Base-by-base conservation (phyloP, 1,140 invertebrate species). In the Aphis craccivora region DNA sequence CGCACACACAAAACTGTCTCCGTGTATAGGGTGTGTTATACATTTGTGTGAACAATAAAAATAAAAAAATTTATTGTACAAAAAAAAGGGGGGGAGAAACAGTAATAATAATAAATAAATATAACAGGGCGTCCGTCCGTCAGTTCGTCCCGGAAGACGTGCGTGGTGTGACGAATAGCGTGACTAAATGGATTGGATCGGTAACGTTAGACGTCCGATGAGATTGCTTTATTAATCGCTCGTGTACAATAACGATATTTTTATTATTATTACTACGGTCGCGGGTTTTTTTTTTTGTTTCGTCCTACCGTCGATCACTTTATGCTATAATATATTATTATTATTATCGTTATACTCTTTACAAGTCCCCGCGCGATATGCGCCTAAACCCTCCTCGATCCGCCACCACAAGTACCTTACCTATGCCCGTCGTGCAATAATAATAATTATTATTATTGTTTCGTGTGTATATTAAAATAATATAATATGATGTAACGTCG, bases 181-280 rank as follows among this genome's bases (percentile, higher is more conserved):
- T 92, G 91, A 81, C 91, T 92, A 84, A 92, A 92, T 92, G 91
- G 91, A 92, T 81, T 53, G 91, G 67, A 83, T 89, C 76, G 90
- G 76, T 92, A 35, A 83, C 81, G n/a, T 51, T 53, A 84, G 45
- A 45, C 55, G 60, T 81, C 76, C 90, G 76, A 93, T 51, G 91
- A 84, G 91, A 86, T 93, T 51, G 81, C 91, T 93, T 86, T 93
- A 93, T 93, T 93, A 93, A 93, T 93, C 81, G 91, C 81, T 40
- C 91, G 81, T 84, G 91, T 86, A 93, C 84, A 43, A 93, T 83
- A 92, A 92, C 48, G 55, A 92, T 92, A 55, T 55, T 84, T 92
- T 92, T 92, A 92, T 92, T 76, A 60, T 67, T 67, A 67, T 67
- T 14, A 67, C 60, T 51, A 45, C 90, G 4, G 43, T 23, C 84